phyloP scores from a whole-genome alignment of 2,113 vertebrate species.

The Plectropomus leopardus region DNA sequence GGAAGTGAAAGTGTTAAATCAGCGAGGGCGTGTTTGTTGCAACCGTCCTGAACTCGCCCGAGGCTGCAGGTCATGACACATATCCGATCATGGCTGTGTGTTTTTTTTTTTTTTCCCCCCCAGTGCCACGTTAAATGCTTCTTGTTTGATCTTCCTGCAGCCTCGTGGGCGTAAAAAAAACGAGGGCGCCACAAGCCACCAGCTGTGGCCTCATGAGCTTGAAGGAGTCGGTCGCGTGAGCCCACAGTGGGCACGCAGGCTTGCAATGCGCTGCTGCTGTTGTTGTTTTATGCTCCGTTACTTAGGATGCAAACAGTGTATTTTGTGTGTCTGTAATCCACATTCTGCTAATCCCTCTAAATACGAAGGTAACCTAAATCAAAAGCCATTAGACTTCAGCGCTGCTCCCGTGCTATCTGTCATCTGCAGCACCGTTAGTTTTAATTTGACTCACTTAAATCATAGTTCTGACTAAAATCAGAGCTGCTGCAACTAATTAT shows the following conservation, averaged over 20 bases:
- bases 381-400: conserved; percentile 64
- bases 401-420: conserved; percentile 42
- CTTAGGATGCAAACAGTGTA: conserved; percentile 49
- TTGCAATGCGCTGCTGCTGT: conserved; percentile 16
- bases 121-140: conserved; percentile 21
- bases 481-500: background rate
- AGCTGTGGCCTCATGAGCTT: conserved; percentile 68
- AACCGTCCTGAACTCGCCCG: conserved; percentile 5
- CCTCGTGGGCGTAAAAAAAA: conserved; percentile 58
- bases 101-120: background rate
- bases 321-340: conserved; percentile 74
- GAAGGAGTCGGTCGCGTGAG: conserved; percentile 45
- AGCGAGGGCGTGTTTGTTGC: conserved; percentile 3
- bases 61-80: conserved; percentile 25
- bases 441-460: background rate
- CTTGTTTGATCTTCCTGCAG: conserved; percentile 36
- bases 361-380: conserved; percentile 83
- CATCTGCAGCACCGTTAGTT: conserved; percentile 1
- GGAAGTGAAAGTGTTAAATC: conserved; percentile 43
- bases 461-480: background rate
- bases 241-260: conserved; percentile 22
- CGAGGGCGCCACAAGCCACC: conserved; percentile 46
- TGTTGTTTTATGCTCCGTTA: conserved; percentile 36
- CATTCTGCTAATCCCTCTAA: conserved; percentile 77
- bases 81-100: background rate